Conservation (phyloP, 53 echinoderm and acorn worm genomes). For the Paracentrotus lividus region DNA sequence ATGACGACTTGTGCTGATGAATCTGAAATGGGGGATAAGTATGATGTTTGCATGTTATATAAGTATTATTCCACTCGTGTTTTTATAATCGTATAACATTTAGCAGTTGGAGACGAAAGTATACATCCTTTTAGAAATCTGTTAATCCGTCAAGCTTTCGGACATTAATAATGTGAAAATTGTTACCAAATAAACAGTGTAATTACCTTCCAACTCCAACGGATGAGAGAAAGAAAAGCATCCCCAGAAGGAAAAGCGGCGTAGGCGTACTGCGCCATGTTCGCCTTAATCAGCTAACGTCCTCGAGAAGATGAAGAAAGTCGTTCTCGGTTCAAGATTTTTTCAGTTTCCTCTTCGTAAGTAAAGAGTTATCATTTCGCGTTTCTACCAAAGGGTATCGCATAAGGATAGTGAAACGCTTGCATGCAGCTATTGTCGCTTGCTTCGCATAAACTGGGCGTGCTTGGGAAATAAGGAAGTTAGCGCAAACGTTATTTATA, state of each 20-base stretch:
- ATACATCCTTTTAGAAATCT: too few relatives aligned
- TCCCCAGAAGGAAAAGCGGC: conserved; percentile 6
- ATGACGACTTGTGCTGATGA: too few relatives aligned
- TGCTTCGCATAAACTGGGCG: conserved; percentile 35
- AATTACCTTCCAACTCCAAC: conserved; percentile 9
- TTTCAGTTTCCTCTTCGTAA: neutral
- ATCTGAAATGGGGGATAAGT: too few relatives aligned
- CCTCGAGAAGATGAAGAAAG: neutral
- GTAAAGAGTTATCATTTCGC: conserved; percentile 4
- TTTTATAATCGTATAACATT: too few relatives aligned
- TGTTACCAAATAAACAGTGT: too few relatives aligned
- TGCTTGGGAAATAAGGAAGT: conserved; percentile 11
- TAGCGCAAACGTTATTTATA: neutral
- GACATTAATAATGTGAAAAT: too few relatives aligned
- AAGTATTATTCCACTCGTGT: too few relatives aligned
- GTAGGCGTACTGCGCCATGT: conserved; percentile 48
- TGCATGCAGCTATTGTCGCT: neutral
- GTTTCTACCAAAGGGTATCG: neutral
- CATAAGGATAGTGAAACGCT: neutral
- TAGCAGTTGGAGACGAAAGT: too few relatives aligned
- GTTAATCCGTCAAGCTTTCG: too few relatives aligned
- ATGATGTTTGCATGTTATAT: too few relatives aligned
- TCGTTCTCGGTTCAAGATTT: neutral
- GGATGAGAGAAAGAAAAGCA: conserved; percentile 27
- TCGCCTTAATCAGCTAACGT: neutral